Conservation (phyloP, 2,113 vertebrate species). For the Seriola rivoliana region DNA sequence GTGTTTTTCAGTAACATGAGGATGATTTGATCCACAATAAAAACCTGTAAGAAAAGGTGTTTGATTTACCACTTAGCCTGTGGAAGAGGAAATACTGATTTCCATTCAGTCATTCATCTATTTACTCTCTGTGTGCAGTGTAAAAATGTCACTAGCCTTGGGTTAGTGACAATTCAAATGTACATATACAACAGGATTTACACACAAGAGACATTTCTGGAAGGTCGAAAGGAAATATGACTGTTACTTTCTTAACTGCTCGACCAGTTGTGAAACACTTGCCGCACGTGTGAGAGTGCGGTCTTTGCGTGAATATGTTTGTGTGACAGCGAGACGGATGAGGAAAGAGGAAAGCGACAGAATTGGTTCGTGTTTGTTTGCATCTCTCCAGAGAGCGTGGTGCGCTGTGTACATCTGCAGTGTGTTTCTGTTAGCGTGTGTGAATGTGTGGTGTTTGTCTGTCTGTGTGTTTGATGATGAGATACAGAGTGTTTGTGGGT, state of each 20-base stretch:
- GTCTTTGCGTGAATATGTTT: constrained; percentile 19
- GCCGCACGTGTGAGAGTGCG: background rate
- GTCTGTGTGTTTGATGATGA: constrained; percentile 31
- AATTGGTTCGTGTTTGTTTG: constrained; percentile 61
- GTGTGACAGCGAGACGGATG: constrained; percentile 50
- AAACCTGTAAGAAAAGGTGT: background rate
- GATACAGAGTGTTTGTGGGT: constrained; percentile 46
- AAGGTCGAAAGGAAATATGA: background rate
- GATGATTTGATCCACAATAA: background rate
- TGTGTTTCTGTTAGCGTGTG: constrained; percentile 29
- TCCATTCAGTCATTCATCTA: background rate
- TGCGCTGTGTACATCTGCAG: constrained; percentile 41
- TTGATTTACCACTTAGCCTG: background rate
- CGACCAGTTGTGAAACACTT: constrained; percentile 4
- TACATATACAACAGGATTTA: background rate
- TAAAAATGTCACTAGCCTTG: background rate
- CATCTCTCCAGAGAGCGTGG: background rate
- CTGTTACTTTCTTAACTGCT: background rate
- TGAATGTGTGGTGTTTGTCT: constrained; percentile 10
- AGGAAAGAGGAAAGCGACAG: constrained; percentile 36
- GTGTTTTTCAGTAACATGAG: background rate
- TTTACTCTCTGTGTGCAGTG: background rate
- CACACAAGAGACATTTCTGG: background rate
- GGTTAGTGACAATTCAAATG: background rate
- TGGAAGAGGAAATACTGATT: background rate